Evolutionary conservation across 1,140 invertebrate species (phyloP), one percentile per base, ranked within the genome.

Genomic region (Drosophila sproati): DNA sequence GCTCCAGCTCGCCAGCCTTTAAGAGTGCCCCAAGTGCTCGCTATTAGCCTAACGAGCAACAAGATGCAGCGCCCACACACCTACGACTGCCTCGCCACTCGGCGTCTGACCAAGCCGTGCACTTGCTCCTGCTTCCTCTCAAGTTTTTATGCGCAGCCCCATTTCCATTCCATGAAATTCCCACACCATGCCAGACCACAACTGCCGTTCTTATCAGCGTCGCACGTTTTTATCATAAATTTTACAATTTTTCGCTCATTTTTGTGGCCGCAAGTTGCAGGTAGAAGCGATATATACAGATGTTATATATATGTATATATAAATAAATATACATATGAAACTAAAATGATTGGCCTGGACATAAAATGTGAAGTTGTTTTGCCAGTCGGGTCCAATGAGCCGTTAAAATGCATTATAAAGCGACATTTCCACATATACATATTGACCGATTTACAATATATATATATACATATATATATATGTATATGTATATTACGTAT

Each of bases 171-270:
- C 20, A 20, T 20, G 20, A 20, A 20, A 20, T 20, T 20, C 6
- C 12, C 43, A 39, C 6, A 3, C 3, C 6, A 6, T 47, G 12
- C 1, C 3, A 20, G 2, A 7, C 39, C 32, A 48, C 68, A 57
- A 68, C 66, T 72, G 78, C 50, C 78, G 63, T 41, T 77, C 78
- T 87, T 87, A 87, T 86, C 82, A 68, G 67, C 54, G 67, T 82
- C 63, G 78, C 82, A 86, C 82, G 82, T 87, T 86, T 87, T 86
- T 87, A 86, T 87, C 82, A 86, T 86, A 87, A 87, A 86, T 86
- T 87, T 87, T 78, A 86, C 82, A 86, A 78, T 74, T 75, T 75
- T 64, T 75, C 60, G 57, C 59, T 75, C 59, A 57, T 64, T 75
- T 75, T 62, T 74, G 72, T 57, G 73, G 68, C 52, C 59, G 47